Evolutionary conservation across 2,888 invertebrate genomes (phyloP), one percentile per base, ranked within the genome.

Genomic region (Nebria brevicollis): DNA sequence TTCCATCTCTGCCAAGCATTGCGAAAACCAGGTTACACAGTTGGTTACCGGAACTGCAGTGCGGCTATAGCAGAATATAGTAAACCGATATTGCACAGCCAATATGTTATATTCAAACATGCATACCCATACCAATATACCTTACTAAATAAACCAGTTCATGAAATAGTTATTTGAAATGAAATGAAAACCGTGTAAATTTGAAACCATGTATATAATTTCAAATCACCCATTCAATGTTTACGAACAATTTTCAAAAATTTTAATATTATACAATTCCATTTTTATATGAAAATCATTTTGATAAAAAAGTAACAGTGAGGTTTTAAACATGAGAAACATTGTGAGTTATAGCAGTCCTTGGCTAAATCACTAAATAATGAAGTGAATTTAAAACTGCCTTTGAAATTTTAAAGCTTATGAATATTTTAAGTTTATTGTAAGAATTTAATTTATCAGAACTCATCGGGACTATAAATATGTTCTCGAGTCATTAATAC

Each of bases 11-110:
- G 34, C 34, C 34, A 34, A 13, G 54, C 54, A 54, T 54, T 8
- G 54, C 54, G 54, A 54, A 7, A 54, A 54, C 54, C 13, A 54
- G 54, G 54, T 8, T 54, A 54, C 54, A 54, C 54, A 54, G 54
- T 13, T 70, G 26, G 70, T 11, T 25, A 70, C 13, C 70, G 70
- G 25, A 70, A 70, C 70, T 70, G 70, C 70, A 70, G 34, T 70
- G 70, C 70, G 25, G 70, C 15, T 70, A 25, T 70, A 70, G 10
- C 70, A 34, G 7, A 54, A 54, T 54, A 11, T 5, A 34, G 54
- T 11, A 54, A 20, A 54, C 54, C 54, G 13, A 54, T 54, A 54
- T 54, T 54, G 54, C 11, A 13, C 13, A 54, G 54, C 54, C 54
- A 54, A 54, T 54, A 54, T 54, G 54, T 54, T 54, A 54, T 54